phyloP scores from a whole-genome alignment of 1,140 invertebrate genomes.

The Ptiloglossa arizonensis region DNA sequence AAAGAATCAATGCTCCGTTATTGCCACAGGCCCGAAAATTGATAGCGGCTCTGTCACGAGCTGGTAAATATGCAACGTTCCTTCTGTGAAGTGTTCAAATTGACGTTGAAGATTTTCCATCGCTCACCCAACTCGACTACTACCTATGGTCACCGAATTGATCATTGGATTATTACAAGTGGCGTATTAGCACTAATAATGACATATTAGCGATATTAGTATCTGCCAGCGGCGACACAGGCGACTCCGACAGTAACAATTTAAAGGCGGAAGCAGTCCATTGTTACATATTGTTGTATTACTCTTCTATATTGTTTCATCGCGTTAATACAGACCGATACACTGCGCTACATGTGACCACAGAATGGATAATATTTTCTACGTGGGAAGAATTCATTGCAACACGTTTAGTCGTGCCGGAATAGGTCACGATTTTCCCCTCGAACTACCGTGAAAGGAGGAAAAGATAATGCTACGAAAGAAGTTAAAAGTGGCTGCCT shows the following conservation, averaged over 20 bases:
- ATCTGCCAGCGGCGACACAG: background rate
- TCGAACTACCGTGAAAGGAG: slow-evolving; percentile 3
- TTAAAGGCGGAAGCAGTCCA: slow-evolving; percentile 16
- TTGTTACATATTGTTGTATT: slow-evolving; percentile 15
- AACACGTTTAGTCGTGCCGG: background rate
- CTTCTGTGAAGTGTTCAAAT: background rate
- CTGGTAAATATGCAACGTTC: too few species aligned
- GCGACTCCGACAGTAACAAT: background rate
- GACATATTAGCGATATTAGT: background rate
- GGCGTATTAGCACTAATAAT: background rate
- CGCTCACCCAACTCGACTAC: background rate
- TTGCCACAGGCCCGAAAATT: too few species aligned
- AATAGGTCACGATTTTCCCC: slow-evolving; percentile 14
- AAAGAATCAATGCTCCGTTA: too few species aligned
- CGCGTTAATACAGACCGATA: slow-evolving; percentile 1
- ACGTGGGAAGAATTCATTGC: slow-evolving; percentile 20
- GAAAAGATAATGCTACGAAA: slow-evolving; percentile 1
- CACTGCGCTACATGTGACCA: background rate
- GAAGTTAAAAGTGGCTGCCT: slow-evolving; percentile 5
- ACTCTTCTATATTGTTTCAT: slow-evolving; percentile 15
- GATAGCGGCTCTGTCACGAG: too few species aligned
- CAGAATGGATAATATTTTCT: slow-evolving; percentile 2
- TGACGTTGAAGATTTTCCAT: background rate
- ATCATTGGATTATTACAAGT: background rate
- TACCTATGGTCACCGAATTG: background rate